Evolutionary conservation across 2,797 vertebrate species (phyloP).

Genomic region (Anas georgica): DNA sequence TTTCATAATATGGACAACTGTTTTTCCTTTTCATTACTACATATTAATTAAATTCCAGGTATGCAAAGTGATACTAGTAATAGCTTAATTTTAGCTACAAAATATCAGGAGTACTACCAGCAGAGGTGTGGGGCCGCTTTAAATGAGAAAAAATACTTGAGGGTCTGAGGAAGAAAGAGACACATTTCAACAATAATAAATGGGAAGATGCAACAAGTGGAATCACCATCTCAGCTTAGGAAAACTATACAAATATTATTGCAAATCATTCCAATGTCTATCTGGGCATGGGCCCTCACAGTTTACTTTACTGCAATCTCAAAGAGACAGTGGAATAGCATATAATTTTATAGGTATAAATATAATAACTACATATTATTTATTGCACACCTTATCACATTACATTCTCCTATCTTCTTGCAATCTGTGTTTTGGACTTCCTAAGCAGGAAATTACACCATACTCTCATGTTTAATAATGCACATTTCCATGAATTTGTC

Average conservation of each 20-base stretch:
- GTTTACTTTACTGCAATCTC: background rate
- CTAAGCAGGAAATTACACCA: background rate
- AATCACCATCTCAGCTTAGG: background rate
- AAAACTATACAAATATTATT: background rate
- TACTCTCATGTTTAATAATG: background rate
- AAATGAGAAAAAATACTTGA: background rate
- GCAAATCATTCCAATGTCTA: background rate
- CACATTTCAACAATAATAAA: background rate
- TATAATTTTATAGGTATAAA: background rate
- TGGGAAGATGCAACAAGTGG: background rate
- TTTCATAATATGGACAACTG: constrained; percentile 12
- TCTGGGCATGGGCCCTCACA: background rate
- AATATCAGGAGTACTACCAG: background rate
- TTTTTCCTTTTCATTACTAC: constrained; percentile 13
- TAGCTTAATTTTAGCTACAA: background rate
- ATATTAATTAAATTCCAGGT: constrained; percentile 36
- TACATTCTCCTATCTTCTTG: background rate
- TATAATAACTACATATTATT: rapidly evolving
- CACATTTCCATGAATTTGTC: background rate
- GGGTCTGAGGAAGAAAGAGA: background rate
- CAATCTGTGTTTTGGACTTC: background rate
- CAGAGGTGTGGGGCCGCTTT: background rate
- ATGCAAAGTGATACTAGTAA: constrained; percentile 3
- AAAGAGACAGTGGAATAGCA: background rate
- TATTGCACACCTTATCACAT: background rate